phyloP scores from a whole-genome alignment of 1,140 invertebrate genomes.

The Drosophila ogumai region DNA sequence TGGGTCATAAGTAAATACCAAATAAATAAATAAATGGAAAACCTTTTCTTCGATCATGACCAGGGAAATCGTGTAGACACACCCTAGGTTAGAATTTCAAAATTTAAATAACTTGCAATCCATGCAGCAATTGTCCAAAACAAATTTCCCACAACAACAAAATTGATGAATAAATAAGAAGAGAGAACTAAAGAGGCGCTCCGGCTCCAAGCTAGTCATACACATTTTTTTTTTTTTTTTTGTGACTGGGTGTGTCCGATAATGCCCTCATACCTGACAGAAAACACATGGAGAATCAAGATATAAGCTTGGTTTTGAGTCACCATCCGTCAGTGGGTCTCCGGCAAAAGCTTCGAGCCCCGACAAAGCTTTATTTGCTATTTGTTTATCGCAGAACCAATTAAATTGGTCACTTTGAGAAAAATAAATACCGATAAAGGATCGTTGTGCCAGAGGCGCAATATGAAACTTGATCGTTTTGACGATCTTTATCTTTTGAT shows the following conservation, averaged over 20 bases:
- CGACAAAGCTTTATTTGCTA: constrained; percentile 20
- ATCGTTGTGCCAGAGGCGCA: neutral
- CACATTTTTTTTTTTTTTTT: constrained; percentile 7
- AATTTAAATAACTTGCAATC: constrained; percentile 1
- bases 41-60: neutral
- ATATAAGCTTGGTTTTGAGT: constrained; percentile 23
- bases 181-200: constrained; percentile 6
- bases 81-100: neutral
- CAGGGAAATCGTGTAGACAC: neutral
- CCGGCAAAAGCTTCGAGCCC: constrained; percentile 9
- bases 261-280: constrained; percentile 22
- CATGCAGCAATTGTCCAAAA: constrained; percentile 10
- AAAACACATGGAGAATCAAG: constrained; percentile 13
- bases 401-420: neutral
- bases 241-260: constrained; percentile 34
- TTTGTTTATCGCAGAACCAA: constrained; percentile 18
- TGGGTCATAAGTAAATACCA: neutral
- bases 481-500: neutral
- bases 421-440: constrained; percentile 4
- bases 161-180: constrained; percentile 11
- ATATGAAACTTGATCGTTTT: constrained; percentile 10
- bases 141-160: constrained; percentile 12
- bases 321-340: neutral
- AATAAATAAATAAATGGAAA: neutral
- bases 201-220: constrained; percentile 2